These are phyloP conservation scores for Choristoneura rosaceana DNA, from an alignment of 2,888 invertebrate genomes.

Conservation along the genomic window DNA sequence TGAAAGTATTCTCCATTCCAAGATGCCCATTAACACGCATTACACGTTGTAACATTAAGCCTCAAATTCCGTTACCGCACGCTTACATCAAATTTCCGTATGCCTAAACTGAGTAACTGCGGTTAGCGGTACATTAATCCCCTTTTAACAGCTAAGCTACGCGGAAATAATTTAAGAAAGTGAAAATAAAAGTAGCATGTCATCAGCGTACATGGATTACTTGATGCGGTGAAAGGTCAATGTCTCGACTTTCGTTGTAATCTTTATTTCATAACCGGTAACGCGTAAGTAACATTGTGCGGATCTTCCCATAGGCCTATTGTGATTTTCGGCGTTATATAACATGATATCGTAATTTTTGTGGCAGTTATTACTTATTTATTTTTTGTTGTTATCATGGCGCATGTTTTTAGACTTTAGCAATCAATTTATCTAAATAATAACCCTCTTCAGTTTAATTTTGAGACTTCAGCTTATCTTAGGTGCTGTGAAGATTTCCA, in stretches of 20 bases:
- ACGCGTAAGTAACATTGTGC: constrained; percentile 26
- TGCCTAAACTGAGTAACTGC: constrained; percentile 13
- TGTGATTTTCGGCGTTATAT: constrained; percentile 49
- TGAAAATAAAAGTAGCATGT: constrained; percentile 32
- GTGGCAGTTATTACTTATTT: constrained; percentile 18
- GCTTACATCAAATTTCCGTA: constrained; percentile 34
- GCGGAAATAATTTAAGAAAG: constrained; percentile 25
- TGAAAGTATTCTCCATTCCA: background rate
- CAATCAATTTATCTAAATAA: background rate
- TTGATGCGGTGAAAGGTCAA: constrained; percentile 50
- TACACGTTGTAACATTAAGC: constrained; percentile 21
- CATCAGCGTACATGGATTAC: constrained; percentile 24
- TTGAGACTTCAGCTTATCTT: background rate
- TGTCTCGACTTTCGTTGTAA: constrained; percentile 52
- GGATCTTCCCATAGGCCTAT: constrained; percentile 49
- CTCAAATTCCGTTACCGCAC: constrained; percentile 29
- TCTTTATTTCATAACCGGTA: constrained; percentile 47
- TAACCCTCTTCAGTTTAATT: background rate
- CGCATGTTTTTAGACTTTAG: background rate
- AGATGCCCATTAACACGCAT: constrained; percentile 11
- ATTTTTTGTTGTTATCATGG: background rate
- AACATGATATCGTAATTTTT: constrained; percentile 47
- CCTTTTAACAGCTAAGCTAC: constrained; percentile 27
- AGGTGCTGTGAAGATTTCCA: background rate
- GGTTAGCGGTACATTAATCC: constrained; percentile 34